phyloP scores from a whole-genome alignment of 2,797 vertebrate species.

The Botia almorhae region DNA sequence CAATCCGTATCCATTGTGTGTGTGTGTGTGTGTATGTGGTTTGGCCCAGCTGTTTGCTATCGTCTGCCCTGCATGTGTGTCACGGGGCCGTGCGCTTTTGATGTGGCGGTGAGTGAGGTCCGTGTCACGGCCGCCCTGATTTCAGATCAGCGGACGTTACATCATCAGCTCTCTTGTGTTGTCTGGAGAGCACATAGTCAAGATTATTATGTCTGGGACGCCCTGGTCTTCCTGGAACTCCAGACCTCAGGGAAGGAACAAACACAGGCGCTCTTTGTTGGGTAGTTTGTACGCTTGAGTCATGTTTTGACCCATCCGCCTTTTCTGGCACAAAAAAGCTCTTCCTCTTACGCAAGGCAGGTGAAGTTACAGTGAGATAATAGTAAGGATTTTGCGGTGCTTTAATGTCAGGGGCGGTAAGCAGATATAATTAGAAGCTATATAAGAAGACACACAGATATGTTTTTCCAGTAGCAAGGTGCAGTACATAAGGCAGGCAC shows the following conservation, averaged over 20 bases:
- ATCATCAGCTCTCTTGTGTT: slow-evolving; percentile 78
- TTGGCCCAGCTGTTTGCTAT: slow-evolving; percentile 25
- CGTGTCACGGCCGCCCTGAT: slow-evolving; percentile 70
- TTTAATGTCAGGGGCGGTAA: neutral
- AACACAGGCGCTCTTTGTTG: slow-evolving; percentile 77
- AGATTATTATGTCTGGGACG: slow-evolving; percentile 81
- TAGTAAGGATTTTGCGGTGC: neutral
- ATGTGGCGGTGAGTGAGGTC: slow-evolving; percentile 77
- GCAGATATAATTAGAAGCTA: neutral
- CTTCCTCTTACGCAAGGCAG: slow-evolving; percentile 43
- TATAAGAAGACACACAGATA: too few relatives aligned
- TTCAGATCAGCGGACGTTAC: slow-evolving; percentile 80
- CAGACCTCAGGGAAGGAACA: slow-evolving; percentile 80
- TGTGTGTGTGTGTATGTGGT: neutral
- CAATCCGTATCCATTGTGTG: neutral
- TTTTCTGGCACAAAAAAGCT: neutral
- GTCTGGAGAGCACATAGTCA: slow-evolving; percentile 79
- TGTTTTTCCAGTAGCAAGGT: too few relatives aligned
- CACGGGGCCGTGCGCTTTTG: slow-evolving; percentile 71
- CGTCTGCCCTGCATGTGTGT: slow-evolving; percentile 58
- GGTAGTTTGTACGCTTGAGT: slow-evolving; percentile 66
- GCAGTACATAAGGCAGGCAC: too few relatives aligned
- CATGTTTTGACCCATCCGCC: slow-evolving; percentile 48
- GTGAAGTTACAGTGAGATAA: slow-evolving; percentile 52
- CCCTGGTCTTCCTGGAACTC: slow-evolving; percentile 75